These are phyloP conservation scores for Pyrocoelia pectoralis DNA, from an alignment of 2,888 invertebrate genomes.

Conservation along the genomic window DNA sequence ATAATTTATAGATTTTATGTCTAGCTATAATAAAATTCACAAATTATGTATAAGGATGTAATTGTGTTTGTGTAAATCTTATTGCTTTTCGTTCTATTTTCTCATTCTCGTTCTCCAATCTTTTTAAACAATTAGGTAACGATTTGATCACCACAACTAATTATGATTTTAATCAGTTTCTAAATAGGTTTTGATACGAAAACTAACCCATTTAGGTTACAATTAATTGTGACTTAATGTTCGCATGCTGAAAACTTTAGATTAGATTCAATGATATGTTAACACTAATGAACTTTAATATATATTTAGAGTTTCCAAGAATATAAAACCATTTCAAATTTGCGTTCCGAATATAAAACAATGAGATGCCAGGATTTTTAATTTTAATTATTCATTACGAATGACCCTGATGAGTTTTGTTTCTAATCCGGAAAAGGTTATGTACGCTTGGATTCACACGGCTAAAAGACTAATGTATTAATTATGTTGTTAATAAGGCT, in stretches of 20 bases:
- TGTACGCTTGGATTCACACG: background rate
- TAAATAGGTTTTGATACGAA: conserved; percentile 34
- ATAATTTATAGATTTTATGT: conserved; percentile 51
- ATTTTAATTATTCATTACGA: background rate
- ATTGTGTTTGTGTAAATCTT: conserved; percentile 49
- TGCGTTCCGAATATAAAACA: background rate
- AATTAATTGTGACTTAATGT: conserved; percentile 40
- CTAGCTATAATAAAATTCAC: conserved; percentile 52
- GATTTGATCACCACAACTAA: background rate
- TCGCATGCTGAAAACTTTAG: conserved; percentile 19
- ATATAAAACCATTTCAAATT: background rate
- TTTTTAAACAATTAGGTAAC: conserved; percentile 34
- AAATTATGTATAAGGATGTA: conserved; percentile 53
- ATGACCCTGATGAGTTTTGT: background rate
- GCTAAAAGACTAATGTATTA: background rate
- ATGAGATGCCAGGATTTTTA: background rate
- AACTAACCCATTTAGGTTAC: conserved; percentile 42
- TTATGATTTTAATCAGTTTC: conserved; percentile 6
- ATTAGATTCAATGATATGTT: conserved; percentile 11
- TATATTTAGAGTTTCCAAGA: conserved; percentile 10
- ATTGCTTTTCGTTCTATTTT: conserved; percentile 22
- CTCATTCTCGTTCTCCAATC: conserved; percentile 7
- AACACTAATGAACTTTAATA: conserved; percentile 12
- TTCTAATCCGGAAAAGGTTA: background rate
- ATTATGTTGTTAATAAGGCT: background rate